Conservation (phyloP, 2,888 invertebrate genomes). For the Cylloceria caligata region DNA sequence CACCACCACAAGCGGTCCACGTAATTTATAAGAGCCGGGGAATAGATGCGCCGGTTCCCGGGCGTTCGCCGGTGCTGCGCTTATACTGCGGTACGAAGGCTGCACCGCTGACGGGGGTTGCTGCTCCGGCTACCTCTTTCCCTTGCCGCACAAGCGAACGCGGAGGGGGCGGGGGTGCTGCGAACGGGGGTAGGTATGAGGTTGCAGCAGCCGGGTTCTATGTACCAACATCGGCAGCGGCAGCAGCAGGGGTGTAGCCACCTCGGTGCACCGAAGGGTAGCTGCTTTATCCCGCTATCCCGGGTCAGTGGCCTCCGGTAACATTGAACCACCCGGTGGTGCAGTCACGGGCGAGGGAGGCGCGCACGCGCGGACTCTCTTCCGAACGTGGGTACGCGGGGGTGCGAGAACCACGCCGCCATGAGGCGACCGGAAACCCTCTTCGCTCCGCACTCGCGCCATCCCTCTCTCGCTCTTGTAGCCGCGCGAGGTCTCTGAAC, state of each 20-base stretch:
- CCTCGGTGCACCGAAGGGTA: slow-evolving; percentile 81
- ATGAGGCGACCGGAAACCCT: slow-evolving; percentile 71
- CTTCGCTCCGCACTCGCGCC: slow-evolving; percentile 48
- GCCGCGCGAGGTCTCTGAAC: slow-evolving; percentile 57
- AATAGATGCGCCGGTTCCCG: slow-evolving; percentile 74
- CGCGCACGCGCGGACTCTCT: slow-evolving; percentile 77
- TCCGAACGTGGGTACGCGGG: slow-evolving; percentile 51
- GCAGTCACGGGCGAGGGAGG: slow-evolving; percentile 83
- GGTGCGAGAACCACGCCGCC: slow-evolving; percentile 69
- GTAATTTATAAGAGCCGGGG: slow-evolving; percentile 82
- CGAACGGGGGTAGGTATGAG: slow-evolving; percentile 45
- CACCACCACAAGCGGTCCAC: slow-evolving; percentile 69
- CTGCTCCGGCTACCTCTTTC: slow-evolving; percentile 38
- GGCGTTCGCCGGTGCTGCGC: slow-evolving; percentile 67
- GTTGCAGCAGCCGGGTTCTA: slow-evolving; percentile 69
- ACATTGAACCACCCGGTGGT: slow-evolving; percentile 84
- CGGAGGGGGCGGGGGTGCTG: slow-evolving; percentile 47
- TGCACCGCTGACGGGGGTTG: slow-evolving; percentile 63
- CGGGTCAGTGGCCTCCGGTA: slow-evolving; percentile 84
- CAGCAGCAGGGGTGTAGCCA: slow-evolving; percentile 81
- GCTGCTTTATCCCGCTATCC: slow-evolving; percentile 76
- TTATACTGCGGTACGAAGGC: slow-evolving; percentile 64
- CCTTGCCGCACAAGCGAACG: slow-evolving; percentile 50
- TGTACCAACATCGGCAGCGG: slow-evolving; percentile 63
- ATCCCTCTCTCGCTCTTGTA: slow-evolving; percentile 54